Percentiles rank a stretch among this genome's conserved stretches.
phyloP scores from a whole-genome alignment of 2,888 invertebrate species.

The Drosophila maculinotata region DNA sequence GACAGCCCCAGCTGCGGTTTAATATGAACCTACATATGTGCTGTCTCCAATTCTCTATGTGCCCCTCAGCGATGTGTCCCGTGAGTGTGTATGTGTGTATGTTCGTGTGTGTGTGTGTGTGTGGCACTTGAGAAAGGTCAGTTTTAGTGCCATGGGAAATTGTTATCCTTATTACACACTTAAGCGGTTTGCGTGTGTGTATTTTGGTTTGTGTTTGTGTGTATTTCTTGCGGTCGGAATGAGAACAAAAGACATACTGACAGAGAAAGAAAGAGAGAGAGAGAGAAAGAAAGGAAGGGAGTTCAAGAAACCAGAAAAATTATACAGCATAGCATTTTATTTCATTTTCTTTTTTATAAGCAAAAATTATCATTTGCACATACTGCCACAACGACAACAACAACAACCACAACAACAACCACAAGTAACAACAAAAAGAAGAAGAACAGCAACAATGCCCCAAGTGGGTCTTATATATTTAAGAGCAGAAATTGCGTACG shows the following conservation, averaged over 20 bases:
- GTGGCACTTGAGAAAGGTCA: slow-evolving; percentile 77
- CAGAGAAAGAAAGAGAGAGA: not conserved
- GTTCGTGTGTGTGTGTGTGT: slow-evolving; percentile 17
- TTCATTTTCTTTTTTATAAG: slow-evolving; percentile 41
- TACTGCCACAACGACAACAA: slow-evolving; percentile 17
- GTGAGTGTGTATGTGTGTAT: slow-evolving; percentile 26
- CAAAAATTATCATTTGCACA: slow-evolving; percentile 37
- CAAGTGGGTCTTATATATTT: no score
- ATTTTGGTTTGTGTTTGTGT: slow-evolving; percentile 4
- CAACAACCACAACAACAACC: slow-evolving; percentile 7
- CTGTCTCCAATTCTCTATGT: slow-evolving; percentile 21
- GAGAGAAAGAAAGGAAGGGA: slow-evolving; percentile 2
- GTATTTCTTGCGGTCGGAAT: slow-evolving; percentile 24
- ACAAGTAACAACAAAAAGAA: slow-evolving; percentile 7
- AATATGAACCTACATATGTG: slow-evolving; percentile 6
- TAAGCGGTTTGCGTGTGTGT: slow-evolving; percentile 32
- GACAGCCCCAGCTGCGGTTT: slow-evolving; percentile 23
- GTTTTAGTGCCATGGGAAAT: slow-evolving; percentile 74
- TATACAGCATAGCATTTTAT: slow-evolving; percentile 46
- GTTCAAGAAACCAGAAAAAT: slow-evolving; percentile 27
- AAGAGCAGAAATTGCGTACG: no score
- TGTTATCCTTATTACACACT: slow-evolving; percentile 71
- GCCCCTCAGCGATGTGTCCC: slow-evolving; percentile 31
- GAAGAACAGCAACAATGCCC: no score
- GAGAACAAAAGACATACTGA: no score